Evolutionary conservation across 1,140 invertebrate genomes (phyloP), one percentile per base, ranked within the genome.

Genomic region (Zaprionus capensis): DNA sequence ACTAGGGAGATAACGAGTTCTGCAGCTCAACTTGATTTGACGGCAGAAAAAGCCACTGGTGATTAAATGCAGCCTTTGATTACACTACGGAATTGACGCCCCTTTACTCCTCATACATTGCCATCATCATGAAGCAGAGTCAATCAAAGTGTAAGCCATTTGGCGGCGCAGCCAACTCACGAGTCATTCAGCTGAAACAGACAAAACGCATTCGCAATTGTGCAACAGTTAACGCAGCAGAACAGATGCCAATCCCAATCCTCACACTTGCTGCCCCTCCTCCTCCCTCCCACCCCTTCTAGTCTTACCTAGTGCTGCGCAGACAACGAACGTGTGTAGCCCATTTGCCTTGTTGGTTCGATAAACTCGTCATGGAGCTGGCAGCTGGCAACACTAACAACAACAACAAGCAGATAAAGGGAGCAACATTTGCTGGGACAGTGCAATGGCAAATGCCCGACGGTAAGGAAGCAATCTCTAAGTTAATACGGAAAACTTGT

Each of bases 401-500:
- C 71, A 78, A 71, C 44, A 70, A 31, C 41, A 15, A 17, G n/a
- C n/a, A 46, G 41, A 46, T 46, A 46, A 46, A 46, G 41, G 69
- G 36, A 62, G 57, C 77, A 71, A 72, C 80, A 83, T 71, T 63
- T 24, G 26, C 59, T 69, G 76, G 55, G 44, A 73, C 26, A 88
- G 81, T 86, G 79, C 71, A 70, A 56, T 67, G 59, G 78, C 69
- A 57, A 84, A 69, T 81, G 79, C 79, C 82, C 71, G 73, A 73
- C 78, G 82, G 78, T 76, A 67, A 86, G 82, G 79, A 59, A 72
- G 72, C 68, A 80, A 81, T 70, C 67, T 70, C 78, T 68, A 55
- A 72, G 72, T 82, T 87, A 87, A 87, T 87, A 82, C 72, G 76
- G 80, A 87, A 87, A 80, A 87, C 72, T 88, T 88, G 80, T 88